Base-by-base conservation (phyloP, 2,888 invertebrate genomes). In the Tenthredo scrophulariae region DNA sequence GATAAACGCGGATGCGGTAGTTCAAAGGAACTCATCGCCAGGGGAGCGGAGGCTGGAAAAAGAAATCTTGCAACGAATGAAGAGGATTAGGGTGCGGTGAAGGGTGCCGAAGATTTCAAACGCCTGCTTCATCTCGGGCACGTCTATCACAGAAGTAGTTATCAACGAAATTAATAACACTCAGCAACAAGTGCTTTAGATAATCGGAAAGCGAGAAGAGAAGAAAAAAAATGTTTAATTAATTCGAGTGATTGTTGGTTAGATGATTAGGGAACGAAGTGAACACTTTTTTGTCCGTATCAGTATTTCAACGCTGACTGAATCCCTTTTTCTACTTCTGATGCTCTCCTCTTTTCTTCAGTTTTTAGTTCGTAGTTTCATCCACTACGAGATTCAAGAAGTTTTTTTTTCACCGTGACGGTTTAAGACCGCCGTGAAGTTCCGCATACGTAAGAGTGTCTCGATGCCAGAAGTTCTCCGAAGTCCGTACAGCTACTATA, bases 401-500 rank as follows among this genome's bases (percentile, higher is more conserved):
- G 29, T 77, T 50, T 40, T 77, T 77, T 50, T 72, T 13, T 9
- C 2, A n/a, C 54, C n/a, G 43, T 13, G 9, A 67, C 67, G 67
- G 67, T 74, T 74, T 22, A 43, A 74, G 40, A 74, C 74, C 74
- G 22, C 26, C 77, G 50, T 50, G 26, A 40, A 77, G 77, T 77
- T 77, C 33, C 77, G 77, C 77, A 77, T 77, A 77, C 54, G 54
- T 54, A 77, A 77, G 46, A 46, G 46, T 15, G 77, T 75, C 75
- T 54, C 29, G 50, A 77, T 10, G n/a, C 54, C 13, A n/a, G 18
- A 77, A 77, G n/a, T 50, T 46, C 54, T 29, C 26, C 43, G n/a
- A 43, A 54, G 54, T 50, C 77, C 15, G 50, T 77, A 40, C 18
- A 74, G 43, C 13, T 1, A 72, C 72, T 40, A 18, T n/a, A n/a